phyloP scores from a whole-genome alignment of 2,888 invertebrate species.

The Platycnemis pennipes region DNA sequence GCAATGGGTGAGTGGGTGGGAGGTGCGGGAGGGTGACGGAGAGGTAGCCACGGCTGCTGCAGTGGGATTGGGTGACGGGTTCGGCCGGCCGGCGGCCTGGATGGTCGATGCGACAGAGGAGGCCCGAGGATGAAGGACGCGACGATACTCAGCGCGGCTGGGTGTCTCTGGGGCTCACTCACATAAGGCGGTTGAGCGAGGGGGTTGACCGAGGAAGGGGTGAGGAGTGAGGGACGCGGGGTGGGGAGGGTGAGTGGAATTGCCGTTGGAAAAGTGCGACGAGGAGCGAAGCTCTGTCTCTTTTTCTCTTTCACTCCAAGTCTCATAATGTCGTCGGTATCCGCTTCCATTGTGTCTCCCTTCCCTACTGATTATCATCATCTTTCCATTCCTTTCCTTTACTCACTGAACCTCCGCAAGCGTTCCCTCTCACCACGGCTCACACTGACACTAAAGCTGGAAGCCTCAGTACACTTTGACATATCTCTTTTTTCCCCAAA shows the following conservation, averaged over 20 bases:
- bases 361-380: neutral
- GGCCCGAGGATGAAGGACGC: constrained; percentile 27
- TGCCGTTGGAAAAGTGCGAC: constrained; percentile 4
- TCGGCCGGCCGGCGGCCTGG: neutral
- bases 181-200: neutral
- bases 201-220: neutral
- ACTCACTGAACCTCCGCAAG: neutral
- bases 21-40: neutral
- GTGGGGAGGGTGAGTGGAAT: neutral
- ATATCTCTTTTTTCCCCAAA: neutral
- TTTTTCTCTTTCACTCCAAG: neutral
- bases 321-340: constrained; percentile 13
- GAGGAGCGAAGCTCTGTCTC: neutral
- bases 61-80: neutral
- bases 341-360: constrained; percentile 33
- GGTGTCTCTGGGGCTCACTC: neutral
- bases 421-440: neutral
- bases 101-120: constrained; percentile 24
- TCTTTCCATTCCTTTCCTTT: neutral
- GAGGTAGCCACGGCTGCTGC: neutral
- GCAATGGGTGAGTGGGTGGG: neutral
- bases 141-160: constrained; percentile 1
- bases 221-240: neutral
- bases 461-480: neutral
- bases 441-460: constrained; percentile 27